Evolutionary conservation across 2,113 vertebrate species (phyloP).

Genomic region (Oophaga pumilio): DNA sequence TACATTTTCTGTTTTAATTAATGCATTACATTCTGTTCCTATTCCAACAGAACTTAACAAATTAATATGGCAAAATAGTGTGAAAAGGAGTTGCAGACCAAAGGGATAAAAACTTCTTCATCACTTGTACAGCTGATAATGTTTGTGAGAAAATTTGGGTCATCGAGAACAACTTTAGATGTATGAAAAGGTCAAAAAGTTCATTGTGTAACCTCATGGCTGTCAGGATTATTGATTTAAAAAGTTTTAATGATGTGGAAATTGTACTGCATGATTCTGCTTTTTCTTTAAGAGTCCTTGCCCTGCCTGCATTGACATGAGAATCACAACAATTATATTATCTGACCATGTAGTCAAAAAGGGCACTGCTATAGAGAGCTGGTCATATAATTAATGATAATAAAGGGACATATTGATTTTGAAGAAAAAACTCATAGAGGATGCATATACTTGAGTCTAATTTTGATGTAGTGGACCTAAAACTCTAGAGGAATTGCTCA

Average conservation of each 20-base stretch:
- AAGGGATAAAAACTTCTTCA: not conserved
- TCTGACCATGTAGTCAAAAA: not conserved
- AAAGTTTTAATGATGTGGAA: slow-evolving; percentile 2
- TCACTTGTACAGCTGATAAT: not conserved
- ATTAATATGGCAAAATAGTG: not conserved
- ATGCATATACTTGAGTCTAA: not conserved
- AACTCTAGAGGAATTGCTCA: no score
- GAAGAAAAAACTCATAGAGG: not conserved
- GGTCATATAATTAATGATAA: not conserved
- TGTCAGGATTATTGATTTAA: not conserved
- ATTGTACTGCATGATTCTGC: not conserved
- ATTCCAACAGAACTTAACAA: not conserved
- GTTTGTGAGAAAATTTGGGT: not conserved
- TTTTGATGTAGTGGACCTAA: no score
- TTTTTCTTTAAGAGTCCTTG: not conserved
- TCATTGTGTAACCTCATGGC: not conserved
- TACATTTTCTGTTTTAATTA: not conserved
- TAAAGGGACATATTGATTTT: not conserved
- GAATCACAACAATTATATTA: not conserved
- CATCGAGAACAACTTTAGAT: not conserved
- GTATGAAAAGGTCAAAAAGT: not conserved
- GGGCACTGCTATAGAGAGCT: not conserved
- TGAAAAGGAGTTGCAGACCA: not conserved
- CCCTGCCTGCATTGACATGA: no score
- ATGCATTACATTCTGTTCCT: not conserved